Evolutionary conservation across 2,113 vertebrate genomes (phyloP), one percentile per base, ranked within the genome.

Genomic region (Hypomesus transpacificus): DNA sequence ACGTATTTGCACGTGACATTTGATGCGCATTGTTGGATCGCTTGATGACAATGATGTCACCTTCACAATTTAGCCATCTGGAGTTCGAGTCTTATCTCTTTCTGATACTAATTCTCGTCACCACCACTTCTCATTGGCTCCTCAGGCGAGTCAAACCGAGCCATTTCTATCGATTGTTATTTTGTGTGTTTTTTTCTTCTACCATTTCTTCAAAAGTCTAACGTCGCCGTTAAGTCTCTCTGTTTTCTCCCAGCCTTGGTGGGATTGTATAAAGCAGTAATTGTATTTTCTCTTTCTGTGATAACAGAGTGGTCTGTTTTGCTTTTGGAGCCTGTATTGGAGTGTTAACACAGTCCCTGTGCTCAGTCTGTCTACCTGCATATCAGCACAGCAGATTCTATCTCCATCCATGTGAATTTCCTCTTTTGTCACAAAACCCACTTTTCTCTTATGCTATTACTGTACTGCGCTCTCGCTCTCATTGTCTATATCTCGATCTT

Each of bases 1-100:
- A 84, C 77, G n/a, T 76, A 90, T 86, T 82, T 66, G 82, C 82
- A 78, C 73, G 74, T 81, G 82, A 85, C 82, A 78, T 86, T 85
- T 78, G 69, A 82, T 85, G 80, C 80, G 73, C 79, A 82, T 77
- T 74, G 85, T 84, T 70, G 74, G 77, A 82, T 85, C 77, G 31
- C 75, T 76, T 68, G 78, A 53, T 85, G 83, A 81, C 83, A 76
- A 74, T 84, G 84, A 85, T 79, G 84, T 86, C 78, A 83, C 84
- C 81, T 71, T 87, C 67, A 82, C 76, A 84, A 84, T 87, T 87
- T 83, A 75, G 81, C 82, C 74, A 73, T 86, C 86, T 82, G 73
- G 76, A 18, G 53, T 18, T 18, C 16, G 1, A 4, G 14, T n/a
- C 53, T 1, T 56, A 71, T 60, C 70, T 79, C 81, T 79, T 80